Evolutionary conservation across 2,113 vertebrate species (phyloP), one percentile per base, ranked within the genome.

Genomic region (Pachypanchax playfairii): DNA sequence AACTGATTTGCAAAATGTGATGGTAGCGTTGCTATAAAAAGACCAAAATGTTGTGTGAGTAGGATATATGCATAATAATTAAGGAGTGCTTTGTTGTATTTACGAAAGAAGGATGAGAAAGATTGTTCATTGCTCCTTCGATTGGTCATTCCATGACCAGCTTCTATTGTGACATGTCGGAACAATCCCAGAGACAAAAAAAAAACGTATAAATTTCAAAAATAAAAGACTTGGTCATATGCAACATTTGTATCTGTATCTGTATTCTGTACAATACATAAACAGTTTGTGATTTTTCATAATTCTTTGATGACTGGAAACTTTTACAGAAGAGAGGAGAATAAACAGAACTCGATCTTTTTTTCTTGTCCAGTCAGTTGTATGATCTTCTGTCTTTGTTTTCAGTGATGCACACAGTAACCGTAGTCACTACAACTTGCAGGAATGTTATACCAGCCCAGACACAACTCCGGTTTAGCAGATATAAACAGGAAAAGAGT

Each of bases 1-100:
- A 87, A 87, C 86, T 84, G 79, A 89, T 82, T 80, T 86, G 90
- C 86, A 88, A 93, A 93, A 94, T 82, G 88, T 89, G 86, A 88
- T 81, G 70, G 78, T 72, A 75, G 87, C 87, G 84, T 83, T 91
- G 79, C 80, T 79, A 85, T 76, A 92, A 94, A 94, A 92, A 76
- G 89, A 89, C 83, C 88, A 84, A 91, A 88, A 91, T 87, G 90
- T 93, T 89, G 79, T 88, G 85, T 87, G 88, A 83, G 65, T 87
- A 39, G 65, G 80, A 48, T 85, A 83, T 67, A 79, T 84, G 72
- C n/a, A 59, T 83, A 77, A 70, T 70, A 74, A 79, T 84, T 42
- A 63, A 75, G 35, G 71, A 75, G 80, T 82, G 87, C 68, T 62
- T 77, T 52, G 60, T 62, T 64, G 76, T 75, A 68, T 63, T 65